Conservation (phyloP, 2,797 vertebrate genomes). For the Ceyx erithaca region DNA sequence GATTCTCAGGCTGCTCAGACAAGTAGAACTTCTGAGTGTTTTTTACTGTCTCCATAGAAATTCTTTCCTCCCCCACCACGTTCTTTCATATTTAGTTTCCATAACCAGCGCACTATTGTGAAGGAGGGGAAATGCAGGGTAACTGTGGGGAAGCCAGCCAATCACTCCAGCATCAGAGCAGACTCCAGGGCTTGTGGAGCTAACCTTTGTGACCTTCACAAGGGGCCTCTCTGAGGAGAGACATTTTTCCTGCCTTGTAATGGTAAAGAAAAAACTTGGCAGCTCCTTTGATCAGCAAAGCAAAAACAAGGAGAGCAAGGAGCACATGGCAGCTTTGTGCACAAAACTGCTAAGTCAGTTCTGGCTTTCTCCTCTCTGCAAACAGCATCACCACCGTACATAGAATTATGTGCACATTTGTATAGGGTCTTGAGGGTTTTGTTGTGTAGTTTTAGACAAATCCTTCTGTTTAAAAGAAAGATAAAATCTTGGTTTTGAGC, state of each 20-base stretch:
- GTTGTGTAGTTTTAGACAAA: not conserved
- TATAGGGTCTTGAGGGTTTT: not conserved
- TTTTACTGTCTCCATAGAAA: slow-evolving; percentile 52
- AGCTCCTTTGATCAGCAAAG: slow-evolving; percentile 92
- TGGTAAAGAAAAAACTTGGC: slow-evolving; percentile 83
- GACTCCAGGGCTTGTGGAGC: slow-evolving; percentile 61
- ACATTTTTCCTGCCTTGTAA: slow-evolving; percentile 80
- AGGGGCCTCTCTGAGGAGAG: slow-evolving; percentile 83
- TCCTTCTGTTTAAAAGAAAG: not conserved
- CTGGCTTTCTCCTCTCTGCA: not conserved
- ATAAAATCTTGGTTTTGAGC: not conserved
- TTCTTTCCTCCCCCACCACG: slow-evolving; percentile 73
- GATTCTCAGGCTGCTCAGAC: slow-evolving; percentile 62
- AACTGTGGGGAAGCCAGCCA: slow-evolving; percentile 59
- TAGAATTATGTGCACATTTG: not conserved
- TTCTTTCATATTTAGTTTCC: slow-evolving; percentile 72
- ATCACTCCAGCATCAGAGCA: slow-evolving; percentile 60
- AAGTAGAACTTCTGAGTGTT: slow-evolving; percentile 20
- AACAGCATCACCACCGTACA: not conserved
- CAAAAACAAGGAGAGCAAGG: slow-evolving; percentile 90
- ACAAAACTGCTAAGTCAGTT: slow-evolving; percentile 87
- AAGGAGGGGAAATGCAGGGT: slow-evolving; percentile 57
- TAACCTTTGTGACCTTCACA: slow-evolving; percentile 82
- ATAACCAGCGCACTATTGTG: slow-evolving; percentile 56
- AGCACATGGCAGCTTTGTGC: slow-evolving; percentile 86